These are phyloP conservation scores for Sparus aurata DNA, from an alignment of 2,797 vertebrate species.

Conservation along the genomic window DNA sequence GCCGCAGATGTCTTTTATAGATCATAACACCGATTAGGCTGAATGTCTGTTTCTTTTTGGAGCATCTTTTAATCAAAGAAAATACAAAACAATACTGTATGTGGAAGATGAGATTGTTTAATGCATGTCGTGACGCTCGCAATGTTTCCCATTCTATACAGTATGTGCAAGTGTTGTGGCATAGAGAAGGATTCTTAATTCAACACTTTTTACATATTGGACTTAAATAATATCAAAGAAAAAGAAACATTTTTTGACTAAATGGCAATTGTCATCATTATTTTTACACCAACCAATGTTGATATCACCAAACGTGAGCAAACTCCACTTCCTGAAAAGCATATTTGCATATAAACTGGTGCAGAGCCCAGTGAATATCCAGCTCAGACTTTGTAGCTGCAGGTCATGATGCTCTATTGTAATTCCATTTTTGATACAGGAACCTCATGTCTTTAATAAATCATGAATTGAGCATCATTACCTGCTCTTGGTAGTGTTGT, in stretches of 20 bases:
- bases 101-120: too few species aligned
- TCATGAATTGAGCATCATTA: constrained; percentile 37
- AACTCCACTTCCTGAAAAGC: neutral
- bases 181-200: neutral
- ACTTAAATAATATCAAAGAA: neutral
- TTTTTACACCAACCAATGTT: neutral
- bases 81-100: too few species aligned
- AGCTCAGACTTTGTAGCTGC: neutral
- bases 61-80: too few species aligned
- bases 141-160: neutral
- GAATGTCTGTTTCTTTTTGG: too few species aligned
- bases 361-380: neutral
- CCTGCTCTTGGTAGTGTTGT: constrained; percentile 6
- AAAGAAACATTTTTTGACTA: neutral
- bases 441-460: constrained; percentile 27
- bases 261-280: neutral
- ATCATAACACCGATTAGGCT: too few species aligned
- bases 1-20: too few species aligned
- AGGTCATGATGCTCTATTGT: constrained; percentile 1
- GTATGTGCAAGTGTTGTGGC: neutral
- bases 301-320: neutral
- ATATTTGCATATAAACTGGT: constrained; percentile 7
- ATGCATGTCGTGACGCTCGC: too few species aligned
- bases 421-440: constrained; percentile 4
- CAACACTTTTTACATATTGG: neutral